Conservation (phyloP, 2,888 invertebrate species). For the Protula sp. region DNA sequence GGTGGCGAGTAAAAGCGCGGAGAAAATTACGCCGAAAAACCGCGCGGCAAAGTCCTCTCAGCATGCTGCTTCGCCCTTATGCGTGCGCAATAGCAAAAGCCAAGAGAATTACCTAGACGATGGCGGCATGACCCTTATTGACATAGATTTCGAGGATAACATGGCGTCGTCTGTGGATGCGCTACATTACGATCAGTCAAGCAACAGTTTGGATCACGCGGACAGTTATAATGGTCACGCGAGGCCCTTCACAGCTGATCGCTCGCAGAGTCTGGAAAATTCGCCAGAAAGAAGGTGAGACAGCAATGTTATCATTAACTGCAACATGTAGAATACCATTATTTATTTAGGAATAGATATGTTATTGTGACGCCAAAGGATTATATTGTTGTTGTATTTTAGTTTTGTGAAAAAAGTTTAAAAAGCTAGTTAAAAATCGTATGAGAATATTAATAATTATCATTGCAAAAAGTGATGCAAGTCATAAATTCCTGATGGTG, state of each 20-base stretch:
- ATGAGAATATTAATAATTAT: too few species aligned
- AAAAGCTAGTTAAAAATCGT: too few species aligned
- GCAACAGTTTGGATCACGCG: conserved; percentile 18
- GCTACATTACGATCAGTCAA: conserved; percentile 57
- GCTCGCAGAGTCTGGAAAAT: conserved; percentile 15
- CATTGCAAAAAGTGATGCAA: too few species aligned
- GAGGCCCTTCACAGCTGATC: not conserved
- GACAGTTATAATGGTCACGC: conserved; percentile 1
- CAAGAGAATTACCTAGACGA: conserved; percentile 78
- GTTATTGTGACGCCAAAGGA: too few species aligned
- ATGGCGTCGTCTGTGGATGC: conserved; percentile 89
- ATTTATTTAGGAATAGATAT: too few species aligned
- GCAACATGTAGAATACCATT: too few species aligned
- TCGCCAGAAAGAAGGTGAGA: conserved; percentile 14
- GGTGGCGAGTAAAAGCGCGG: conserved; percentile 41
- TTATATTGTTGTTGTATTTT: too few species aligned
- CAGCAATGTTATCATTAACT: too few species aligned
- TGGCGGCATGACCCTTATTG: conserved; percentile 68
- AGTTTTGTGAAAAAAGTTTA: too few species aligned
- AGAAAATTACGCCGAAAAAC: conserved; percentile 30
- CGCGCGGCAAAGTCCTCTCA: not conserved
- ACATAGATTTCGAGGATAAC: conserved; percentile 86
- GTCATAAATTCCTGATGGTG: too few species aligned
- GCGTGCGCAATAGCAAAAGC: conserved; percentile 79
- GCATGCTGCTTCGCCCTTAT: not conserved